phyloP scores from a whole-genome alignment of 2,113 vertebrate genomes.

The Eonycteris spelaea region DNA sequence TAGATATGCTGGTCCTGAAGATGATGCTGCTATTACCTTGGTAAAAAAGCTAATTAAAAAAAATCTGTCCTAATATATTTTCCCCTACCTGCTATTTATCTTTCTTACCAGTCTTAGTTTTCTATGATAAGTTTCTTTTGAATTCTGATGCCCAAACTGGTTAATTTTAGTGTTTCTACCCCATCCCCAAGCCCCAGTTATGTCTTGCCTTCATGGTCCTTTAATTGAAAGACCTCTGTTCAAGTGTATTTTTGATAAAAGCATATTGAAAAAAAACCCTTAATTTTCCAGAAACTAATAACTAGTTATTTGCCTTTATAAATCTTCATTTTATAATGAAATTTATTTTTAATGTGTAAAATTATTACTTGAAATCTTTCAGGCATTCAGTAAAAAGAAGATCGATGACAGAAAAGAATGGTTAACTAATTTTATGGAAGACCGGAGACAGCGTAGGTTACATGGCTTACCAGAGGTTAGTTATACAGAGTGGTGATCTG shows the following conservation, averaged over 20 bases:
- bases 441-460: conserved; percentile 94
- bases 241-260: conserved; percentile 34
- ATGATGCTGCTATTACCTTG: conserved; percentile 97
- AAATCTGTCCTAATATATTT: not conserved
- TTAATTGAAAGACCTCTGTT: not conserved
- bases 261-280: not conserved
- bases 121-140: not conserved
- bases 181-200: not conserved
- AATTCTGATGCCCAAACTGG: not conserved
- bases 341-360: conserved; percentile 37
- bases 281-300: conserved; percentile 32
- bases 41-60: conserved; percentile 78
- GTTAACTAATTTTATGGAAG: conserved; percentile 99
- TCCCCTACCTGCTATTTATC: not conserved
- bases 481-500: conserved; percentile 43
- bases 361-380: conserved; percentile 71
- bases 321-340: conserved; percentile 56
- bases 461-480: conserved; percentile 97
- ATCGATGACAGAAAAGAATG: conserved; percentile 98
- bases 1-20: conserved; percentile 94
- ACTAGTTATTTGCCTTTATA: conserved; percentile 24
- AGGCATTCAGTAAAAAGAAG: conserved; percentile 99
- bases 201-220: not conserved
- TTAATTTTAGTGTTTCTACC: not conserved
- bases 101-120: not conserved